Evolutionary conservation across 2,797 vertebrate species (phyloP), one percentile per base, ranked within the genome.

Genomic region (Acridotheres tristis): DNA sequence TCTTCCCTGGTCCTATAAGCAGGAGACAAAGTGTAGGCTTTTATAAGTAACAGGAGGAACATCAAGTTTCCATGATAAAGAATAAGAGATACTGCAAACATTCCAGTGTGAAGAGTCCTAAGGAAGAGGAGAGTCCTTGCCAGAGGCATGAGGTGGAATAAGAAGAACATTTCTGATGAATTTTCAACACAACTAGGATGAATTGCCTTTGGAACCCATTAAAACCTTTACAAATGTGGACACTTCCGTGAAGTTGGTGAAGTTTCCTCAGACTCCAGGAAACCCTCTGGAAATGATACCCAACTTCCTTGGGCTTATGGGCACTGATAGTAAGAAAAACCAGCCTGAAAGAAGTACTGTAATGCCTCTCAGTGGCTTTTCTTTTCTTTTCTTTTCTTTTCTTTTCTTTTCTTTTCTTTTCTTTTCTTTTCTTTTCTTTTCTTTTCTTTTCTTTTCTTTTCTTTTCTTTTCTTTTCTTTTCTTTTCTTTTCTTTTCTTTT

Each of bases 301-400:
- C 9, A 29, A 3, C 2, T 22, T 30, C 20, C 30, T 21, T 30
- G 13, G 12, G 18, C 7, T 43, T 29, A 1, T 7, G 8, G n/a
- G 36, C 27, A 25, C 10, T 30, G 32, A 30, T 2, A 10, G 42
- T 34, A 7, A 61, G 4, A 12, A 90, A 65, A 90, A 13, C 5
- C 20, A 3, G 36, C 19, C 36, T 34, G 65, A 38, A 73, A 42
- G 30, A 40, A 66, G 42, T 17, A 13, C 6, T 59, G 45, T 27
- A n/a, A 62, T 69, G 63, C 13, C 48, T 32, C 32, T 80, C 68
- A 42, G 62, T 9, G 54, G 5, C 14, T 62, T 63, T 55, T 38
- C 53, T 63, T 48, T 47, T 47, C 47, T 47, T 32, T 38, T 47
- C 26, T 27, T n/a, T 42, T 36, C 36, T 36, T 36, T 36, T 36